These are phyloP conservation scores for Hydrolagus affinis DNA, from an alignment of 2,113 vertebrate species.

Conservation along the genomic window DNA sequence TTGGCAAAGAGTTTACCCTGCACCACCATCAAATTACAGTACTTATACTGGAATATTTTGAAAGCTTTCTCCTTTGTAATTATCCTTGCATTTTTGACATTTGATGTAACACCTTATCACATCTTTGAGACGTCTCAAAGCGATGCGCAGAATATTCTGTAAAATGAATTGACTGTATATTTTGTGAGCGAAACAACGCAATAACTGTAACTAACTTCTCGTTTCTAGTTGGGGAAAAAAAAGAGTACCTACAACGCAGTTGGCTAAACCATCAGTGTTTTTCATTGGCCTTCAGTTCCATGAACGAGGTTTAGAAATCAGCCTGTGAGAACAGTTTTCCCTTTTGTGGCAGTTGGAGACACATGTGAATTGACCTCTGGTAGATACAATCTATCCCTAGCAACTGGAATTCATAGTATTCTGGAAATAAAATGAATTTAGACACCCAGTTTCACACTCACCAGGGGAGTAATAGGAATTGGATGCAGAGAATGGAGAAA, in stretches of 20 bases:
- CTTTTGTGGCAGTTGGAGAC: neutral
- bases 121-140: too few relatives aligned
- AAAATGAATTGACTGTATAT: too few relatives aligned
- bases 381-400: neutral
- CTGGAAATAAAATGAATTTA: neutral
- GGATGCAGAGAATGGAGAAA: neutral
- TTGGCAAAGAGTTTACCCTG: too few relatives aligned
- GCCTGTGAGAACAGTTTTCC: neutral
- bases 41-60: too few relatives aligned
- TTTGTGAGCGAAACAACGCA: too few relatives aligned
- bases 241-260: neutral
- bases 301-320: neutral
- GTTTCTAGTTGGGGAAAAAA: neutral
- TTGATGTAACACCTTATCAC: too few relatives aligned
- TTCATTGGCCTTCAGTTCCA: neutral
- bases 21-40: too few relatives aligned
- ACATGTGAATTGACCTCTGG: conserved; percentile 8
- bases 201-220: too few relatives aligned
- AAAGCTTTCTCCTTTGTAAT: too few relatives aligned
- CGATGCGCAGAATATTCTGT: too few relatives aligned
- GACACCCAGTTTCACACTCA: neutral
- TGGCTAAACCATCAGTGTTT: conserved; percentile 3
- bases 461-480: neutral
- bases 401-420: neutral
- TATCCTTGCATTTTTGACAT: too few relatives aligned